Evolutionary conservation across 1,140 invertebrate genomes (phyloP), one percentile per base, ranked within the genome.

Genomic region (Orius insidiosus): DNA sequence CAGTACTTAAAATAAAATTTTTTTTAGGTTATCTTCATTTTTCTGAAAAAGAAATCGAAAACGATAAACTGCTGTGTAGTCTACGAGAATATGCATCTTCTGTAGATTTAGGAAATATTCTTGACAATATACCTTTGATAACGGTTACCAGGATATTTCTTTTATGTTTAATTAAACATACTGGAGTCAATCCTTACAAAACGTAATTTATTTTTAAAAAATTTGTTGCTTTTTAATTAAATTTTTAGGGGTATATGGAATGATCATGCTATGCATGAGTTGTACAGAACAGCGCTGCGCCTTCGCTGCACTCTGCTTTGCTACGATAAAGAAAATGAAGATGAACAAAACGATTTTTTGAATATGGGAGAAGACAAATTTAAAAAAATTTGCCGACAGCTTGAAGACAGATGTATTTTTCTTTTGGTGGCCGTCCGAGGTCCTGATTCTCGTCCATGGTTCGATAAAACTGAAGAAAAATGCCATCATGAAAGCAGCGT

Each of bases 141-240:
- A 58, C 58, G 9, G 62, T 71, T 6, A 61, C 67, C 2, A 56
- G 68, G 45, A 63, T 70, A 46, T 61, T 70, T 46, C 53, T 75
- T 15, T 62, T 70, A n/a, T 63, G 65, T 6, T 53, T 72, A 10
- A 53, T 75, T 3, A 71, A 69, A 53, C 70, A 74, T 45, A 67
- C 66, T 11, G 67, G 67, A 8, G 53, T 67, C 5, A 51, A 51
- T 24, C 49, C 49, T 38, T 47, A 38, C 33, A 35, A 15, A 15
- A 51, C 16, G 49, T 51, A 18, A 33, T 18, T 49, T 10, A 40
- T 45, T 7, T 14, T 14, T 16, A 33, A 3, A 33, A 33, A 7
- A 38, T 38, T 7, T 38, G 3, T 36, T 36, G 9, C 3, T 36
- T 36, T 9, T 36, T 4, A 36, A 36, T 9, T 36, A 24, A 24